Evolutionary conservation across 2,797 vertebrate genomes (phyloP), one percentile per base, ranked within the genome.

Genomic region (Rhadinocentrus ornatus): DNA sequence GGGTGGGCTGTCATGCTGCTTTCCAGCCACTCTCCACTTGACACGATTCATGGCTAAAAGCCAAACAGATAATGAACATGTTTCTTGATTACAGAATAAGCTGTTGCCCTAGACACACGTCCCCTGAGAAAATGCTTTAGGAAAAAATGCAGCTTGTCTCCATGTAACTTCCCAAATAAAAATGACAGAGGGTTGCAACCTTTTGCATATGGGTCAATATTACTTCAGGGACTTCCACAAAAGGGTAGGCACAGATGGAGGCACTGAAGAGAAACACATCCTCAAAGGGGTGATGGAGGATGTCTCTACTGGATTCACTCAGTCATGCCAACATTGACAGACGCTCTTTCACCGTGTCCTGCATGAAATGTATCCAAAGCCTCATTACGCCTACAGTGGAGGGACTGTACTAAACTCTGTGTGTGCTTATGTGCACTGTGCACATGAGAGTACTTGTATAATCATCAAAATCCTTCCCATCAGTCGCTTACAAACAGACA

Each of bases 371-470:
- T 69, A 71, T 80, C 83, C 81, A 73, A 80, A 69, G 60, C 71
- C 86, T 88, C 80, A 89, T 87, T 91, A 90, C 15, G 68, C 48
- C 61, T 57, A 87, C 86, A 80, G 78, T 66, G 71, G 64, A 73
- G 58, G 67, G 69, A 81, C 75, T 90, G 81, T 76, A 61, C 73
- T 53, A 44, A n/a, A 10, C 22, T 59, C 27, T 66, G 41, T 53
- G 61, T 64, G 62, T 52, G 69, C 67, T 71, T 58, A 58, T 24
- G 75, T 13, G 73, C 22, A 50, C 26, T 15, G 29, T 50, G 69
- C 61, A 69, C 71, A 46, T 60, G 57, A 69, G 58, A 67, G 58
- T 62, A 79, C 82, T 78, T 54, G 80, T 85, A 81, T 78, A 90
- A 89, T 89, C 66, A 48, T 66, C 59, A 64, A 81, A 89, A 80